Evolutionary conservation across 2,888 invertebrate genomes (phyloP).

Genomic region (Lepidocyrtinus sp.): DNA sequence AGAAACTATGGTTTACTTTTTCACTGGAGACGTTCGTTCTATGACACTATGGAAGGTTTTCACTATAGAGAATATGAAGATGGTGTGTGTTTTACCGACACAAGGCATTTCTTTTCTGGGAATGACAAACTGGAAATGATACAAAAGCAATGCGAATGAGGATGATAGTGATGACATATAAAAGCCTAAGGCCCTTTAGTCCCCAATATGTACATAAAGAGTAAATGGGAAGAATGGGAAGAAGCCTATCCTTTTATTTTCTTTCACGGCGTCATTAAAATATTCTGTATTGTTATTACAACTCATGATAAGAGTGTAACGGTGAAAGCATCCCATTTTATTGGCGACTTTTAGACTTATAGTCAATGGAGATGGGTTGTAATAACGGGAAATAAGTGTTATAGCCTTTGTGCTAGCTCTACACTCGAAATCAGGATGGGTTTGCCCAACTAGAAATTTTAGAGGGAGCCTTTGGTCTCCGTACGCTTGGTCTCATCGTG

Average conservation of each 20-base stretch:
- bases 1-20: not conserved
- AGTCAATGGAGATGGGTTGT: not conserved
- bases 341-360: not conserved
- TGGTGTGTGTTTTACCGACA: no score
- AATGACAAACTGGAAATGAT: not conserved
- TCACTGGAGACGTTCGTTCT: not conserved
- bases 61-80: no score
- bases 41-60: no score
- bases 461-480: no score
- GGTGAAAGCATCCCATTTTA: not conserved
- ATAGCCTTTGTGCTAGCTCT: not conserved
- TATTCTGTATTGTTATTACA: slow-evolving; percentile 4
- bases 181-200: slow-evolving; percentile 22
- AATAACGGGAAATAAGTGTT: not conserved
- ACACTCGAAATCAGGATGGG: no score
- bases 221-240: no score
- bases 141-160: not conserved
- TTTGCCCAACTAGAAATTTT: slow-evolving; percentile 6
- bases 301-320: not conserved
- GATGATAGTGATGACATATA: slow-evolving; percentile 26
- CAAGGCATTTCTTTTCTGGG: slow-evolving; percentile 11
- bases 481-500: no score
- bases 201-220: not conserved
- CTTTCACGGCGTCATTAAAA: not conserved
- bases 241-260: no score